These are phyloP conservation scores for Xestoiulus laeticollis DNA, from an alignment of 2,888 invertebrate species.

Conservation along the genomic window DNA sequence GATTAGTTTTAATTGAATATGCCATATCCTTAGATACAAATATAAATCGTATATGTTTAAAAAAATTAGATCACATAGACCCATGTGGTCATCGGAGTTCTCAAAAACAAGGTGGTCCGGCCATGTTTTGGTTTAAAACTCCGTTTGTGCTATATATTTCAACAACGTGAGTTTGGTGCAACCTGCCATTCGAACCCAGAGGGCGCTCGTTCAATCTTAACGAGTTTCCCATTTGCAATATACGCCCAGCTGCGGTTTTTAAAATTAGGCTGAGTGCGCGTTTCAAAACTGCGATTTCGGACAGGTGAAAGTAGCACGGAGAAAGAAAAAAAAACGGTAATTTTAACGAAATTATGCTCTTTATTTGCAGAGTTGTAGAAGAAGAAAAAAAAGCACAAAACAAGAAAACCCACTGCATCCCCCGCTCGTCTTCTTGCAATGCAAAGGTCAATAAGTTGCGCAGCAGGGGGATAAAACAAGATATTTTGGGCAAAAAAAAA, in stretches of 20 bases:
- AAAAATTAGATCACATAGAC: no score
- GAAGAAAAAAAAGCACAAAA: not conserved
- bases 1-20: no score
- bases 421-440: conserved; percentile 10
- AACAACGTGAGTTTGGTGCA: no score
- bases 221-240: not conserved
- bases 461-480: not conserved
- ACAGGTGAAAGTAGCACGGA: conserved; percentile 7
- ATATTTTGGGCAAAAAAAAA: not conserved
- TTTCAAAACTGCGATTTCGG: not conserved
- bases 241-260: conserved; percentile 15
- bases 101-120: no score
- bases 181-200: no score
- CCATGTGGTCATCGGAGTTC: no score
- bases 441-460: not conserved
- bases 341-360: not conserved
- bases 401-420: conserved; percentile 14
- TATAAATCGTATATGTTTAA: no score
- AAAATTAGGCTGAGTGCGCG: not conserved
- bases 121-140: no score
- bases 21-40: no score
- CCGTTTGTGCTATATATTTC: no score
- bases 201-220: not conserved
- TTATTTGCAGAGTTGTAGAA: not conserved
- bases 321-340: not conserved